phyloP scores from a whole-genome alignment of 2,888 invertebrate genomes.

The Folsomia candida region DNA sequence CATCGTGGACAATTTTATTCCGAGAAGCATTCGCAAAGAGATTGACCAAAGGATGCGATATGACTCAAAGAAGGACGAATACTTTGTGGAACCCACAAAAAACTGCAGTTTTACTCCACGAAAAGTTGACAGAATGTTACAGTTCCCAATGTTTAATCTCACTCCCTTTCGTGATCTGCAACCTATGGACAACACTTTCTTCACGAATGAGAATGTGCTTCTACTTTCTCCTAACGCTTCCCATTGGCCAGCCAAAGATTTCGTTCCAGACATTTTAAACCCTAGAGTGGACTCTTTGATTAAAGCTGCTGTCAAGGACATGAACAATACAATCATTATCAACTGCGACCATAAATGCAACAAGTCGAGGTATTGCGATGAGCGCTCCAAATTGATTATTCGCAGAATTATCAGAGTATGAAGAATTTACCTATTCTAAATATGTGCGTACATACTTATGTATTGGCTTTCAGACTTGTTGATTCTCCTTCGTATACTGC shows the following conservation, averaged over 20 bases:
- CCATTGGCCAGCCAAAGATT: slow-evolving; percentile 30
- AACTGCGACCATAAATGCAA: slow-evolving; percentile 28
- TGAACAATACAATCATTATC: slow-evolving; percentile 36
- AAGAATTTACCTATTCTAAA: no score
- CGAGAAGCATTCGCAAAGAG: slow-evolving; percentile 57
- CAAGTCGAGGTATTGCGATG: background rate
- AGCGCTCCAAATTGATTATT: no score
- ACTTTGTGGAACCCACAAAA: slow-evolving; percentile 28
- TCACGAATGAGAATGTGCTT: slow-evolving; percentile 44
- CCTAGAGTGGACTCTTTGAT: slow-evolving; percentile 39
- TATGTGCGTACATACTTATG: no score
- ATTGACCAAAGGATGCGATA: slow-evolving; percentile 37
- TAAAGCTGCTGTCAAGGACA: slow-evolving; percentile 33
- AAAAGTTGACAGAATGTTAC: slow-evolving; percentile 33
- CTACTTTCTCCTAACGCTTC: slow-evolving; percentile 38
- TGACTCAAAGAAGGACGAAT: slow-evolving; percentile 35
- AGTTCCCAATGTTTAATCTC: slow-evolving; percentile 36
- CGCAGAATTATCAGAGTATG: no score
- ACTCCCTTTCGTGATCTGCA: slow-evolving; percentile 28
- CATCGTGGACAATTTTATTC: slow-evolving; percentile 86
- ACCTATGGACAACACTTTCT: slow-evolving; percentile 35
- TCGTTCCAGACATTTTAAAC: slow-evolving; percentile 35
- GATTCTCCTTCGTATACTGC: background rate
- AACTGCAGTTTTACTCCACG: slow-evolving; percentile 26
- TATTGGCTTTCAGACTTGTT: no score